Conservation (phyloP, 1,140 invertebrate genomes). For the Brachionus koreanus region DNA sequence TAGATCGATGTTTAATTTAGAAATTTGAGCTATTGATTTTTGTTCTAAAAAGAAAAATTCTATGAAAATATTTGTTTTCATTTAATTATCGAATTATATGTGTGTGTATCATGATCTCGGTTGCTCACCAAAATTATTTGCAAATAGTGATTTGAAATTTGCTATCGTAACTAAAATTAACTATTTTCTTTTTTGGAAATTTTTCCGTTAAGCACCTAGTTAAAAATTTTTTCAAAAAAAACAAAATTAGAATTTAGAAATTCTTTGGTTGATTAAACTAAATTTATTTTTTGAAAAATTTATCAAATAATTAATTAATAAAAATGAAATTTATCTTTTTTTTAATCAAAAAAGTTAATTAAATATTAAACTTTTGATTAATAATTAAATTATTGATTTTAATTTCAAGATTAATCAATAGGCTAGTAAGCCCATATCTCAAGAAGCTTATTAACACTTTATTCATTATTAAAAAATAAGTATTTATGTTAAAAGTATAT, state of each 20-base stretch:
- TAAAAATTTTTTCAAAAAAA: neutral
- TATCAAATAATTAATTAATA: neutral
- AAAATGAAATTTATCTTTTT: too few relatives aligned
- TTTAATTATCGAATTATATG: neutral
- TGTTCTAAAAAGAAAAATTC: neutral
- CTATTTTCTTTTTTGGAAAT: neutral
- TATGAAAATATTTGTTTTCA: neutral
- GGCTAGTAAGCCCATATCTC: too few relatives aligned
- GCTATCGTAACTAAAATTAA: neutral
- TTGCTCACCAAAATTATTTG: neutral
- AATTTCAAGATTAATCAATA: too few relatives aligned
- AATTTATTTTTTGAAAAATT: neutral
- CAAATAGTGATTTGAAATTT: neutral
- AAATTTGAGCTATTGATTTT: conserved; percentile 3
- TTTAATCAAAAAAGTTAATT: too few relatives aligned
- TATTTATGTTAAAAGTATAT: too few relatives aligned
- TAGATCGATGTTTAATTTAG: neutral
- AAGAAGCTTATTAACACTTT: too few relatives aligned
- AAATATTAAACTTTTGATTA: too few relatives aligned
- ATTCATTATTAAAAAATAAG: too few relatives aligned
- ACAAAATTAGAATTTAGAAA: too few relatives aligned
- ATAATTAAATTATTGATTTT: too few relatives aligned
- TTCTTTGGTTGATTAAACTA: too few relatives aligned
- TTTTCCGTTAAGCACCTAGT: neutral
- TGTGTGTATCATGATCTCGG: neutral